Percentiles rank a stretch among this genome's conserved stretches.
Conservation (phyloP, 2,113 vertebrate genomes). For the Malurus alboscapulatus region DNA sequence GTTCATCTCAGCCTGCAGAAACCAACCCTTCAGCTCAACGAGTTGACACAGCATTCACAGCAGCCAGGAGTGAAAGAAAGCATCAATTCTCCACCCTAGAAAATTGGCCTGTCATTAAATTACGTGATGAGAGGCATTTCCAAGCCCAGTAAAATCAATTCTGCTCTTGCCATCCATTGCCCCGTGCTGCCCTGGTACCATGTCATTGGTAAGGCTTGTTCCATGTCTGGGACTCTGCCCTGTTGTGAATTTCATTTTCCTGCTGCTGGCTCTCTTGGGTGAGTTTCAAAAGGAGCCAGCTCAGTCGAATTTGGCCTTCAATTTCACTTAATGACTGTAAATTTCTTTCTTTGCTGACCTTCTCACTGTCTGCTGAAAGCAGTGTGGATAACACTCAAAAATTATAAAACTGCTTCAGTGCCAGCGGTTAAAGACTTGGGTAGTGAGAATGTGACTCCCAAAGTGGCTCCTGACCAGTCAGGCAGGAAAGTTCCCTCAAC, state of each 20-base stretch:
- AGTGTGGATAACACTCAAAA: no score
- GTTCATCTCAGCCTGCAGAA: not conserved
- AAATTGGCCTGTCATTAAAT: not conserved
- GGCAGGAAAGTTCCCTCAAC: not conserved
- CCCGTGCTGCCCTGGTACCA: not conserved
- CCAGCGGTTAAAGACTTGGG: not conserved
- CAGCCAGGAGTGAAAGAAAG: not conserved
- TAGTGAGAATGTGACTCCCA: not conserved
- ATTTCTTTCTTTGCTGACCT: not conserved
- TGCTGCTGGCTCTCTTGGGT: not conserved
- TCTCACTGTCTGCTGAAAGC: not conserved
- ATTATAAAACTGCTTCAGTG: not conserved
- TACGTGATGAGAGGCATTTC: not conserved
- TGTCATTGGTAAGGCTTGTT: not conserved
- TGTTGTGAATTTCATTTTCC: not conserved
- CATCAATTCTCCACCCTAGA: not conserved
- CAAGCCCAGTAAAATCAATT: not conserved
- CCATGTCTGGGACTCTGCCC: not conserved
- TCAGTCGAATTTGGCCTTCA: accelerated
- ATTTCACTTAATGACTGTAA: not conserved
- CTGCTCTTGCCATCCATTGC: not conserved
- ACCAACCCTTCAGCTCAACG: not conserved
- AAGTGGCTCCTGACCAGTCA: not conserved
- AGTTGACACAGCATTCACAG: not conserved
- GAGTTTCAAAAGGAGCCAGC: not conserved